These are phyloP conservation scores for Acanthosepion lycidas DNA, from an alignment of 2,888 invertebrate species.

Conservation along the genomic window DNA sequence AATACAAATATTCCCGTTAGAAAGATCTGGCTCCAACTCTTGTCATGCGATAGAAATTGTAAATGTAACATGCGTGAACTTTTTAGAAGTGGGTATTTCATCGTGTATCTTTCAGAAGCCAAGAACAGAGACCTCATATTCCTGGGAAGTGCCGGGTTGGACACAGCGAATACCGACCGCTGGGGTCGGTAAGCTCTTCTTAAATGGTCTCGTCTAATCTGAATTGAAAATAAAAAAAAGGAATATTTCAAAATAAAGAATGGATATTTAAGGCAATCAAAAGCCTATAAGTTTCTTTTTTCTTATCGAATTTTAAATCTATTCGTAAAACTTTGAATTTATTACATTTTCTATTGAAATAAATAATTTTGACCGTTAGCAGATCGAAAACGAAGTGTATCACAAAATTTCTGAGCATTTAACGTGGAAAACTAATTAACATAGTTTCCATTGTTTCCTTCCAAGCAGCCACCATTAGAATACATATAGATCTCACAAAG, in stretches of 20 bases:
- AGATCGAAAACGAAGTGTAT: too few relatives aligned
- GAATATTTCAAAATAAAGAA: background rate
- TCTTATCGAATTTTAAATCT: too few relatives aligned
- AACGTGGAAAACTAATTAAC: too few relatives aligned
- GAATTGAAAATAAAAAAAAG: background rate
- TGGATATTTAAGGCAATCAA: background rate
- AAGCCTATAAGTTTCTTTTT: too few relatives aligned
- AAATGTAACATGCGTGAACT: background rate
- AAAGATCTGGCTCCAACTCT: background rate
- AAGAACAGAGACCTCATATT: slow-evolving; percentile 10
- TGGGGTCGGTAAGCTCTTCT: background rate
- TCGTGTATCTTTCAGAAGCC: slow-evolving; percentile 35
- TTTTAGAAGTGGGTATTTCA: slow-evolving; percentile 1
- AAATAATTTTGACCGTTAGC: too few relatives aligned
- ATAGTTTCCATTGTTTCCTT: too few relatives aligned
- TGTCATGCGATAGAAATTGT: background rate
- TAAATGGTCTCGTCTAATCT: background rate
- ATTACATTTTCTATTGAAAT: too few relatives aligned
- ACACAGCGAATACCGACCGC: background rate
- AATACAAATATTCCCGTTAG: background rate
- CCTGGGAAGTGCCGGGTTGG: background rate
- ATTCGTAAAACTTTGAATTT: too few relatives aligned
- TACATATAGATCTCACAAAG: too few relatives aligned
- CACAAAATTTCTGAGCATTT: too few relatives aligned
- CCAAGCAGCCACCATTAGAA: too few relatives aligned